A percentile compares a stretch with the other conserved stretches of the same genome.
Evolutionary conservation across 2,888 invertebrate genomes (phyloP).

Genomic region (Polia nebulosa): DNA sequence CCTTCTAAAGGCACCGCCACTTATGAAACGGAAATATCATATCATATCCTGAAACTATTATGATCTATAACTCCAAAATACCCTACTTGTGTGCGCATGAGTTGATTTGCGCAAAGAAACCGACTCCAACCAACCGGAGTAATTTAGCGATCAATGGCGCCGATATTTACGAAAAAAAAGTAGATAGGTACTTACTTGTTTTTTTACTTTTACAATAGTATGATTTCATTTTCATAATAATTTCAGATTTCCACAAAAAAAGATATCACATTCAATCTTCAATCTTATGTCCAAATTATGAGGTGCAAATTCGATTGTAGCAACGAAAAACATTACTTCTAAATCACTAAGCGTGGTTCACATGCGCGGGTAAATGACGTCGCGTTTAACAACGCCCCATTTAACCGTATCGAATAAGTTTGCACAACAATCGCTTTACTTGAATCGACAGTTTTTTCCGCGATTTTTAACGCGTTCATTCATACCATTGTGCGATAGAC

Average conservation of each 20-base stretch:
- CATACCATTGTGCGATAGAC: constrained; percentile 78
- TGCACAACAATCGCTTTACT: constrained; percentile 90
- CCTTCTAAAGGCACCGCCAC: constrained; percentile 76
- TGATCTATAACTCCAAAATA: constrained; percentile 74
- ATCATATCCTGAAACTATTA: constrained; percentile 84
- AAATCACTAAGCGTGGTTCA: constrained; percentile 88
- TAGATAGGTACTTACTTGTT: constrained; percentile 46
- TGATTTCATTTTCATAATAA: constrained; percentile 57
- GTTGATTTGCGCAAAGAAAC: constrained; percentile 83
- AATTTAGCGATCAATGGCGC: constrained; percentile 73
- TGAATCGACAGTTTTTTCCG: constrained; percentile 86
- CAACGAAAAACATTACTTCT: constrained; percentile 74
- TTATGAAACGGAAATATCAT: constrained; percentile 85
- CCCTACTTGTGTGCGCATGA: constrained; percentile 83
- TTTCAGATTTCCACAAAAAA: constrained; percentile 27
- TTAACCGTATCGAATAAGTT: constrained; percentile 89
- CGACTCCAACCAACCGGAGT: constrained; percentile 64
- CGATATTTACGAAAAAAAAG: constrained; percentile 68
- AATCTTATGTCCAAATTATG: neutral
- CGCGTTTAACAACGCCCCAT: constrained; percentile 88
- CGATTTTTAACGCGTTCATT: constrained; percentile 85
- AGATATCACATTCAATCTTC: neutral
- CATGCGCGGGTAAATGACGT: constrained; percentile 81
- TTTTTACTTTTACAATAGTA: constrained; percentile 43
- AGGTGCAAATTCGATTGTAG: constrained; percentile 33